A percentile compares a stretch with the other conserved stretches of the same genome.
phyloP scores from a whole-genome alignment of 2,888 invertebrate species.

The Caenorhabditis sp. region DNA sequence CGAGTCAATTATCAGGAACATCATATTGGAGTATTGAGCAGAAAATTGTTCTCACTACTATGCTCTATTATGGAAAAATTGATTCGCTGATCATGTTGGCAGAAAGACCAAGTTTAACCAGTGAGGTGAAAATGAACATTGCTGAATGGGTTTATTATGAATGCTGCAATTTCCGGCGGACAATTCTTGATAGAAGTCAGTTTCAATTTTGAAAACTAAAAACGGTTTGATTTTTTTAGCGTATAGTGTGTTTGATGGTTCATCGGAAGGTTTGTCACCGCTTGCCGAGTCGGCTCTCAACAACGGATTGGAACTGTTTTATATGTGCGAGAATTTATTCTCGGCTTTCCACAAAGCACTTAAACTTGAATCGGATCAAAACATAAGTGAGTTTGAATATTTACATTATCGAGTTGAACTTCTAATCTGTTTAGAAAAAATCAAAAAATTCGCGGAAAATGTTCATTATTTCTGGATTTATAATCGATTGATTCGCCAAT shows the following conservation, averaged over 20 bases:
- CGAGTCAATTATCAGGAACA: not conserved
- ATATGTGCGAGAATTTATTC: not conserved
- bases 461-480: slow-evolving; percentile 18
- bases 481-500: slow-evolving; percentile 16
- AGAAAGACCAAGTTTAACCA: not conserved
- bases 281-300: slow-evolving; percentile 8
- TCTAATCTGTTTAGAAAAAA: not conserved
- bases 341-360: not conserved
- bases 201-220: not conserved
- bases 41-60: slow-evolving; percentile 17
- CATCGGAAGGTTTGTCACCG: slow-evolving; percentile 10
- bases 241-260: slow-evolving; percentile 20
- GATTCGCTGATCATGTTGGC: slow-evolving; percentile 13
- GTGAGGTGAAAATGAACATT: slow-evolving; percentile 16
- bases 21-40: slow-evolving; percentile 3
- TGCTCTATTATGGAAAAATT: slow-evolving; percentile 28
- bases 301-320: slow-evolving; percentile 4
- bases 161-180: slow-evolving; percentile 15
- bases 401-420: too few relatives aligned
- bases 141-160: slow-evolving; percentile 25
- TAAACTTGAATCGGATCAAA: not conserved
- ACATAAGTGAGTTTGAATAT: not conserved
- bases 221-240: not conserved
- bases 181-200: slow-evolving; percentile 17
- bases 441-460: slow-evolving; percentile 6